phyloP scores from a whole-genome alignment of 2,888 invertebrate genomes.

The Drosophila gaucha region DNA sequence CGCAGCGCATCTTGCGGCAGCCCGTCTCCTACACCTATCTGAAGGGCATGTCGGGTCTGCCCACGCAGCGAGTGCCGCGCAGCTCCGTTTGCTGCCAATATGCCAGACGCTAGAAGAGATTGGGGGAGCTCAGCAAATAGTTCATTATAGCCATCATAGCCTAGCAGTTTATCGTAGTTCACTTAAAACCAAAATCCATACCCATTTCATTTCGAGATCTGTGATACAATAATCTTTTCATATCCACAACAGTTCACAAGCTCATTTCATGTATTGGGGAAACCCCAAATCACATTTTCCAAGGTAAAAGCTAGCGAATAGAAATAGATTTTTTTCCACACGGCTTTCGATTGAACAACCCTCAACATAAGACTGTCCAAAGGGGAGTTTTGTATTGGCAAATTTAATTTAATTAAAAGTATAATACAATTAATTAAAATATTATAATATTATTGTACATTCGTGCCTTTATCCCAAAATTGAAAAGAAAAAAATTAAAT shows the following conservation, averaged over 20 bases:
- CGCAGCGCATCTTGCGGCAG: conserved; percentile 91
- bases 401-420: neutral
- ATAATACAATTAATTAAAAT: neutral
- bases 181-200: neutral
- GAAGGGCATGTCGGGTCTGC: conserved; percentile 91
- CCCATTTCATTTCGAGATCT: conserved; percentile 69
- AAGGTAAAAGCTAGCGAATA: conserved; percentile 39
- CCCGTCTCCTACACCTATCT: conserved; percentile 93
- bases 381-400: conserved; percentile 32
- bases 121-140: neutral
- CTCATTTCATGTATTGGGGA: conserved; percentile 11
- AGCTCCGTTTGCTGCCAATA: conserved; percentile 84
- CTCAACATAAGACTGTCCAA: conserved; percentile 43
- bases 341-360: conserved; percentile 33
- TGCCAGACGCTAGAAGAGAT: conserved; percentile 73
- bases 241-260: conserved; percentile 47
- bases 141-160: conserved; percentile 2
- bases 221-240: conserved; percentile 68
- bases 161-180: conserved; percentile 2
- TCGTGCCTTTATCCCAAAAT: conserved; percentile 56
- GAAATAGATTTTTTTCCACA: conserved; percentile 10
- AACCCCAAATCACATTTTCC: conserved; percentile 7
- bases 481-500: conserved; percentile 9
- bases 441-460: conserved; percentile 48
- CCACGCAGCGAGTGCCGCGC: conserved; percentile 92